Evolutionary conservation across 1,140 invertebrate species (phyloP).

Genomic region (Pectinophora gossypiella): DNA sequence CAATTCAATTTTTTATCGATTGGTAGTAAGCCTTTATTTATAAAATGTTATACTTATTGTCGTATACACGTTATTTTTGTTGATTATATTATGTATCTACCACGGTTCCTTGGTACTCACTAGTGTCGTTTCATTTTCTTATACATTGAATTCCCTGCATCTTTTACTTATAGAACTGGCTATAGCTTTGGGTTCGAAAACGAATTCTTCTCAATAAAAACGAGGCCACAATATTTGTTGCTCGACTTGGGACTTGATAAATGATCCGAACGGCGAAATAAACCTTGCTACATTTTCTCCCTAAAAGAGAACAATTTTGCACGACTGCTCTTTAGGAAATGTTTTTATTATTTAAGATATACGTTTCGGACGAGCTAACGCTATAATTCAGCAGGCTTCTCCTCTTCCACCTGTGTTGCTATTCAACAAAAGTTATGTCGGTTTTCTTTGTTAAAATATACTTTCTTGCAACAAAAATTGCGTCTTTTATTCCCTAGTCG

Average conservation of each 20-base stretch:
- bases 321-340: slow-evolving; percentile 9
- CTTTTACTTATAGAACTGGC: no score
- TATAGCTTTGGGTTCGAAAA: slow-evolving; percentile 12
- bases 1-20: no score
- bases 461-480: no score
- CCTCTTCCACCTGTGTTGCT: background rate
- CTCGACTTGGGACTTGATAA: slow-evolving; percentile 44
- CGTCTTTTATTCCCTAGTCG: no score
- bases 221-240: slow-evolving; percentile 42
- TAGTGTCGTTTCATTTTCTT: no score
- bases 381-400: background rate
- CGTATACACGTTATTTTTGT: no score
- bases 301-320: slow-evolving; percentile 15
- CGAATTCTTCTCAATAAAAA: slow-evolving; percentile 41
- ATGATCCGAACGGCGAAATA: slow-evolving; percentile 33
- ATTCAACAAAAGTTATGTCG: background rate
- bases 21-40: no score
- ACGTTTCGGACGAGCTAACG: background rate
- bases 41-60: no score
- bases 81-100: no score
- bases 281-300: slow-evolving; percentile 15
- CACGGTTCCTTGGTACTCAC: no score
- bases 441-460: no score
- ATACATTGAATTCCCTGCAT: no score
- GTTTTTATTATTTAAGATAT: slow-evolving; percentile 3